phyloP scores from a whole-genome alignment of 2,797 vertebrate species.

The Hylomyscus alleni region DNA sequence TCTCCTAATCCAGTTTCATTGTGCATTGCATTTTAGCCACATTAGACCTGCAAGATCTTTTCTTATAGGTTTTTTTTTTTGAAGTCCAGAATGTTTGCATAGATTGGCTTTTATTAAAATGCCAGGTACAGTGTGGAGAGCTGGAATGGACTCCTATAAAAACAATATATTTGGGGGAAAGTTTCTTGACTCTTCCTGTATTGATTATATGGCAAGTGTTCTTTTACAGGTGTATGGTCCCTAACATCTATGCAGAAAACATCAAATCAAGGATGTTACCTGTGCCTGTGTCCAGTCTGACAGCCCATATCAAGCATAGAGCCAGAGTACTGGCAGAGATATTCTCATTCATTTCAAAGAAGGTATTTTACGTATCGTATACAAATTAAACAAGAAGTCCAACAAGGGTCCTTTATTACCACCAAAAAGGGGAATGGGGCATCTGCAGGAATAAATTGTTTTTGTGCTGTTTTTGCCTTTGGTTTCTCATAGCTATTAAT shows the following conservation, averaged over 20 bases:
- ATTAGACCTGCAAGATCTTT: background rate
- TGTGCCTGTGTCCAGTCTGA: background rate
- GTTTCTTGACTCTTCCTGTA: background rate
- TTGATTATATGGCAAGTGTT: slow-evolving; percentile 70
- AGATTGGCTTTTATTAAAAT: slow-evolving; percentile 88
- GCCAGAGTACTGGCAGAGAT: slow-evolving; percentile 26
- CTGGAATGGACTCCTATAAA: slow-evolving; percentile 76
- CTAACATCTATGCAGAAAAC: slow-evolving; percentile 73
- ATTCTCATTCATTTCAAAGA: slow-evolving; percentile 79
- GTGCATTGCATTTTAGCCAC: background rate
- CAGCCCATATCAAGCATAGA: background rate
- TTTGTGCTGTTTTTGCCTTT: too few species aligned
- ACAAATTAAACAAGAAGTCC: slow-evolving; percentile 71
- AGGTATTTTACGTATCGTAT: slow-evolving; percentile 82
- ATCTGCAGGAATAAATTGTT: too few species aligned
- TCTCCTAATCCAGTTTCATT: background rate
- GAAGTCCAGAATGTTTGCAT: slow-evolving; percentile 73
- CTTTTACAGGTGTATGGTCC: slow-evolving; percentile 75
- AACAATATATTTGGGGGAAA: slow-evolving; percentile 70
- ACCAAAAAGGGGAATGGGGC: slow-evolving; percentile 42
- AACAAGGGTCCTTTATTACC: slow-evolving; percentile 79
- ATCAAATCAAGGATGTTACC: slow-evolving; percentile 42
- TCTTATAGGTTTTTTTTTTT: background rate
- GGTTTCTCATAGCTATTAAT: too few species aligned
- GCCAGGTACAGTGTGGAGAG: slow-evolving; percentile 74